These are phyloP conservation scores for Hylaea fasciaria DNA, from an alignment of 2,888 invertebrate species.

Conservation along the genomic window DNA sequence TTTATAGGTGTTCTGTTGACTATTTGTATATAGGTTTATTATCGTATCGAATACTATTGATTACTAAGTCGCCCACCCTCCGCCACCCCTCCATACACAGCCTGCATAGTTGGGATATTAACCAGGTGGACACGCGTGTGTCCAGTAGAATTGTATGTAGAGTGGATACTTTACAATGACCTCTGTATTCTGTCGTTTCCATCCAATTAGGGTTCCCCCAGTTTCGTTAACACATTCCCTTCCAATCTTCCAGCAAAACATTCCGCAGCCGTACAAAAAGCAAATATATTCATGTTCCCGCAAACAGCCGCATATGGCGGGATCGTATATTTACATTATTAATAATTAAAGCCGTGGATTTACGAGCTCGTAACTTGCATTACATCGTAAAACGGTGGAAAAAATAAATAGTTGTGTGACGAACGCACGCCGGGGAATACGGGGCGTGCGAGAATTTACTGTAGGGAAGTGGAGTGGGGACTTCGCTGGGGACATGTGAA, in stretches of 20 bases:
- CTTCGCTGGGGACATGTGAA: too few relatives aligned
- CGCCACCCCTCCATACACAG: too few relatives aligned
- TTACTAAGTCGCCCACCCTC: too few relatives aligned
- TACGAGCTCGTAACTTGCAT: slow-evolving; percentile 49
- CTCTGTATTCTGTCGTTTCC: too few relatives aligned
- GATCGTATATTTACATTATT: slow-evolving; percentile 49
- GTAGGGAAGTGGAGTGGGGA: not conserved
- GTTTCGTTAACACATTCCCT: not conserved
- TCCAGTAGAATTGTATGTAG: too few relatives aligned
- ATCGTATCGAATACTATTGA: too few relatives aligned
- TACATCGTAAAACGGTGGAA: slow-evolving; percentile 45
- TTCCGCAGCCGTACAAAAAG: slow-evolving; percentile 24
- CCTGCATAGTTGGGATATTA: too few relatives aligned
- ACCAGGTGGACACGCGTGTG: too few relatives aligned
- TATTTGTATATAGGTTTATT: too few relatives aligned
- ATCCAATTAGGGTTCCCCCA: not conserved
- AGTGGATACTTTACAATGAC: too few relatives aligned
- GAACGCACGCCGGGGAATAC: slow-evolving; percentile 38
- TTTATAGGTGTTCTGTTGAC: too few relatives aligned
- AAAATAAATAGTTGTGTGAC: slow-evolving; percentile 44
- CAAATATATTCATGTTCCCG: slow-evolving; percentile 18
- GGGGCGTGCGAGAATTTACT: slow-evolving; percentile 1
- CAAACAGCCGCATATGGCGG: slow-evolving; percentile 48
- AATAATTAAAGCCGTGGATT: slow-evolving; percentile 56
- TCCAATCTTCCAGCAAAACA: not conserved